phyloP scores from a whole-genome alignment of 2,113 vertebrate genomes.

The Heptranchias perlo region DNA sequence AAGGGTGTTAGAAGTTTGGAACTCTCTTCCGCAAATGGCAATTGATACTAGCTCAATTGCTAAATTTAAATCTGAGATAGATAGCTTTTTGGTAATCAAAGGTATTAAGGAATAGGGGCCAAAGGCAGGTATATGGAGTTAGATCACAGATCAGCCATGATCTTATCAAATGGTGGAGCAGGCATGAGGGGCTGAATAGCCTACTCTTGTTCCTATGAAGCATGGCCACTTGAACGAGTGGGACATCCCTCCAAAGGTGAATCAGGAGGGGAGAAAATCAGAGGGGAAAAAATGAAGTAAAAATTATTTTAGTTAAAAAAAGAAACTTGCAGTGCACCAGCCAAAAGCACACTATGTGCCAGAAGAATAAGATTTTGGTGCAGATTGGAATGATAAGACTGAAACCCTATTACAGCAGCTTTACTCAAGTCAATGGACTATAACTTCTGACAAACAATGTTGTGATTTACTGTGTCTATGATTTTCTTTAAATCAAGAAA shows the following conservation, averaged over 20 bases:
- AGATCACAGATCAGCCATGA: too few species aligned
- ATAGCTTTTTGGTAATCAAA: too few species aligned
- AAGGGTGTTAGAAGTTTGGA: too few species aligned
- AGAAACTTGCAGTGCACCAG: not conserved
- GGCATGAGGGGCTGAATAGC: too few species aligned
- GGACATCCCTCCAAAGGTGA: not conserved
- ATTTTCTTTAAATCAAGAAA: slow-evolving; percentile 17
- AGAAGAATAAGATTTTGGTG: not conserved
- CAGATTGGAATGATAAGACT: slow-evolving; percentile 9
- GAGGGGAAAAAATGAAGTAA: not conserved
- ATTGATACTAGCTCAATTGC: too few species aligned
- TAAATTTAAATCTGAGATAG: too few species aligned
- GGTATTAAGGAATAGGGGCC: too few species aligned
- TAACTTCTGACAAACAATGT: slow-evolving; percentile 17
- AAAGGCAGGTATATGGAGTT: too few species aligned
- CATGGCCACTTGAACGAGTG: not conserved
- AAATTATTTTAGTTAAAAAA: not conserved
- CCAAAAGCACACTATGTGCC: not conserved
- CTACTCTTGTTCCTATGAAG: too few species aligned
- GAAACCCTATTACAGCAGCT: slow-evolving; percentile 15
- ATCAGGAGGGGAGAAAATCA: not conserved
- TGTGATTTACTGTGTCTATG: slow-evolving; percentile 16
- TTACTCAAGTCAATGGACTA: slow-evolving; percentile 21
- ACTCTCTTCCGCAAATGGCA: too few species aligned
- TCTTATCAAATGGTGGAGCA: too few species aligned